phyloP scores from a whole-genome alignment of 2,113 vertebrate species.

The Hypanus sabinus region DNA sequence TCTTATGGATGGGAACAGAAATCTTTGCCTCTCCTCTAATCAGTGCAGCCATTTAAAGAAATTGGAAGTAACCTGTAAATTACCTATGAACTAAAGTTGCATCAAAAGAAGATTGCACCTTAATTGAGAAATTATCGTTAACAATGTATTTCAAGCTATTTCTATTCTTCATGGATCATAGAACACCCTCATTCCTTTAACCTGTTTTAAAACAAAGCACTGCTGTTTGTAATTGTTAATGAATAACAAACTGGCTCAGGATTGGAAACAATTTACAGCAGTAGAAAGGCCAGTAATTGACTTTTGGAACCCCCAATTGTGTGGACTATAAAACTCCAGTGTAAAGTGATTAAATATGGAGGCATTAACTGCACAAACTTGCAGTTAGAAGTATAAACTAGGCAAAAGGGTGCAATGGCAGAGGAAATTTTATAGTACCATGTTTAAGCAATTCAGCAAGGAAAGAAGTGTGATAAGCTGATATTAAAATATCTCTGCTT shows the following conservation, averaged over 20 bases:
- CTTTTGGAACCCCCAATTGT: background rate
- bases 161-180: background rate
- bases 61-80: background rate
- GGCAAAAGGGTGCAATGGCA: background rate
- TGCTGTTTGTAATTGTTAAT: background rate
- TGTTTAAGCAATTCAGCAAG: background rate
- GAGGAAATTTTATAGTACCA: background rate
- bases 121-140: background rate
- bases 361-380: background rate
- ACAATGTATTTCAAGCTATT: background rate
- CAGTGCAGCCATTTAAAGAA: background rate
- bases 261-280: background rate
- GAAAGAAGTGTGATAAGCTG: background rate
- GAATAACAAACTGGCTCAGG: background rate
- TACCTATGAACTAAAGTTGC: background rate
- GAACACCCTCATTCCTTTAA: background rate
- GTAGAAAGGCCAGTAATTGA: background rate
- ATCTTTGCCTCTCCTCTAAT: background rate
- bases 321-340: background rate
- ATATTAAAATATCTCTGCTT: background rate
- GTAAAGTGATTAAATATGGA: background rate
- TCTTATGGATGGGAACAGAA: too few species aligned
- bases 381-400: background rate
- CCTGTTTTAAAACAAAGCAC: background rate
- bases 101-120: background rate